phyloP scores from a whole-genome alignment of 2,888 invertebrate genomes.

The Patella ulyssiponensis region DNA sequence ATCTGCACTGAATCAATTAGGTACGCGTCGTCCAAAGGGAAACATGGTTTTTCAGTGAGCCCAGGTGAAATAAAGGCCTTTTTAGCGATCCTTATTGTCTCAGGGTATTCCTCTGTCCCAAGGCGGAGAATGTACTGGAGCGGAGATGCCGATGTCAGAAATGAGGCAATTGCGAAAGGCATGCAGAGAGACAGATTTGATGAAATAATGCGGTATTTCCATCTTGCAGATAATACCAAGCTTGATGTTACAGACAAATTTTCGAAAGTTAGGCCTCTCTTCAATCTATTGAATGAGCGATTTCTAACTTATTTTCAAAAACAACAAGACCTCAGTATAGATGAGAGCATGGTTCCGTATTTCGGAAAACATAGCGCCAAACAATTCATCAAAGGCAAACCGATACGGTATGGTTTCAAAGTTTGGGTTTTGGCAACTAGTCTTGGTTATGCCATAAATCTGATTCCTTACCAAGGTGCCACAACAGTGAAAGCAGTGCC shows the following conservation, averaged over 20 bases:
- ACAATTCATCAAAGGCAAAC: slow-evolving; percentile 47
- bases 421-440: slow-evolving; percentile 36
- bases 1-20: slow-evolving; percentile 7
- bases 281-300: slow-evolving; percentile 28
- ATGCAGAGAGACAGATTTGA: slow-evolving; percentile 35
- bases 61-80: slow-evolving; percentile 2
- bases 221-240: slow-evolving; percentile 31
- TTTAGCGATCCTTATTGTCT: slow-evolving; percentile 30
- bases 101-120: slow-evolving; percentile 32
- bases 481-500: background rate
- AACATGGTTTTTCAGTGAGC: slow-evolving; percentile 21
- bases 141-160: slow-evolving; percentile 26
- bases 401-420: slow-evolving; percentile 49
- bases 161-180: slow-evolving; percentile 21
- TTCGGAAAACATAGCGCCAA: slow-evolving; percentile 53
- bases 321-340: slow-evolving; percentile 42
- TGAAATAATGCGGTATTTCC: slow-evolving; percentile 34
- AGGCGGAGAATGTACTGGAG: slow-evolving; percentile 28
- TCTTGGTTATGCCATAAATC: slow-evolving; percentile 32
- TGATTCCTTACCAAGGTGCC: slow-evolving; percentile 31
- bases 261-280: slow-evolving; percentile 33
- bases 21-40: slow-evolving; percentile 30
- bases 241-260: slow-evolving; percentile 36
- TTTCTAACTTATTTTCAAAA: slow-evolving; percentile 22
- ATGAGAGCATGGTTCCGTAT: slow-evolving; percentile 69